Evolutionary conservation across 2,113 vertebrate genomes (phyloP), one percentile per base, ranked within the genome.

Genomic region (Fulmarus glacialis): DNA sequence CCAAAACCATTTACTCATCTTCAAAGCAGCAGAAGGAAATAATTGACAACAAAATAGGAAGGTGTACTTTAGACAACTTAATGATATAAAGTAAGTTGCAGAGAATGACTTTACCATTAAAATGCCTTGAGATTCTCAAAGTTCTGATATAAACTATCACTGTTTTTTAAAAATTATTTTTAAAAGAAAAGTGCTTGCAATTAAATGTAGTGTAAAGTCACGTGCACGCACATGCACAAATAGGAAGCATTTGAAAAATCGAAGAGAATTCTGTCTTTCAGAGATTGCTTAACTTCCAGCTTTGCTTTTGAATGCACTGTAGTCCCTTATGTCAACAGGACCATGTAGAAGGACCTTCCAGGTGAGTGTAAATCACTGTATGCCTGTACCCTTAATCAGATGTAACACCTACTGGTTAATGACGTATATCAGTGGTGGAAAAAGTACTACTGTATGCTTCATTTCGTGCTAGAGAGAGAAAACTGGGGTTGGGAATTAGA

Each of bases 41-140:
- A 96, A 95, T 18, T 93, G 79, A 80, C 75, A 93, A 53, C 48
- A 90, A 85, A 95, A 91, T 66, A 88, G 38, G 78, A 94, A 94
- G 20, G 3, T 92, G 50, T 77, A 62, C 58, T 93, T 90, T 32
- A 77, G 40, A 55, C 17, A 78, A 27, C 48, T 47, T 80, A 58
- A 50, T 59, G 50, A 55, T 73, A 60, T 32, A 47, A 92, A 90
- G 11, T 70, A 71, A 71, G 43, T 32, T 90, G 42, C 36, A 90
- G 66, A 67, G 56, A 75, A 72, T 85, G 56, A 8, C 26, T 89
- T 95, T 75, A 32, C 56, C 53, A n/a, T 88, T 80, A 88, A 90
- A 94, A 87, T 72, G 29, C 52, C 23, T 56, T 62, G 9, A 30
- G 34, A 95, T 34, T 27, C 85, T 92, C 74, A 70, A 83, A 88